Percentiles rank a stretch among this genome's conserved stretches.
phyloP scores from a whole-genome alignment of 1,140 invertebrate species.

The Harpegnathos saltator region DNA sequence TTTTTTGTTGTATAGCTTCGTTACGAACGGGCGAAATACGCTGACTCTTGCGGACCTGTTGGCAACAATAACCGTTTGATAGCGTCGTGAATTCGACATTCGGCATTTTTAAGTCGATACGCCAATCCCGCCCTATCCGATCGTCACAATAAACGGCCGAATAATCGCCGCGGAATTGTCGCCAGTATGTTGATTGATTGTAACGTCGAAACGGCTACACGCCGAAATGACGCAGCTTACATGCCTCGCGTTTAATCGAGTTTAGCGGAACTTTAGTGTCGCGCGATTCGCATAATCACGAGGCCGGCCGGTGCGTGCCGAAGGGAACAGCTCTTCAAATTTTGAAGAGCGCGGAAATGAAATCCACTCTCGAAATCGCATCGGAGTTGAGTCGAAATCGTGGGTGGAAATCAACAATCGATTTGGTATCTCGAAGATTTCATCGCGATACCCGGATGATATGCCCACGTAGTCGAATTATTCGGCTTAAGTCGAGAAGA shows the following conservation, averaged over 20 bases:
- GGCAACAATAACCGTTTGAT: conserved; percentile 56
- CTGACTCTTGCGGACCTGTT: conserved; percentile 49
- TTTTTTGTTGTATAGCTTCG: conserved; percentile 57
- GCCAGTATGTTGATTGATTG: conserved; percentile 57
- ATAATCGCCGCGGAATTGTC: conserved; percentile 48
- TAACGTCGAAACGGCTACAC: conserved; percentile 49
- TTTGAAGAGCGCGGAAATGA: background rate
- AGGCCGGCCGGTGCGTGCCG: conserved; percentile 8
- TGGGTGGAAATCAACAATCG: too few relatives aligned
- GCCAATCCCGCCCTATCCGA: conserved; percentile 39
- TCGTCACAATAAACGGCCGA: conserved; percentile 55
- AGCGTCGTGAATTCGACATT: conserved; percentile 62
- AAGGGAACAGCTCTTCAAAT: background rate
- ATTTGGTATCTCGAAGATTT: too few relatives aligned
- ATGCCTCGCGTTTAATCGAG: conserved; percentile 48
- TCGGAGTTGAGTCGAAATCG: too few relatives aligned
- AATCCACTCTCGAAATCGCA: too few relatives aligned
- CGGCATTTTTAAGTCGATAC: conserved; percentile 28
- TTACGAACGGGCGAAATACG: background rate
- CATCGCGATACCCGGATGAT: too few relatives aligned
- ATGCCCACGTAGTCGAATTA: too few relatives aligned
- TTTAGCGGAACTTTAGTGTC: conserved; percentile 55
- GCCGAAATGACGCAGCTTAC: conserved; percentile 61
- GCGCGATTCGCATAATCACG: conserved; percentile 39
- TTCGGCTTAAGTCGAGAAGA: too few relatives aligned